A percentile compares a stretch with the other conserved stretches of the same genome.
phyloP scores from a whole-genome alignment of 1,140 invertebrate genomes.

The Cydia splendana region DNA sequence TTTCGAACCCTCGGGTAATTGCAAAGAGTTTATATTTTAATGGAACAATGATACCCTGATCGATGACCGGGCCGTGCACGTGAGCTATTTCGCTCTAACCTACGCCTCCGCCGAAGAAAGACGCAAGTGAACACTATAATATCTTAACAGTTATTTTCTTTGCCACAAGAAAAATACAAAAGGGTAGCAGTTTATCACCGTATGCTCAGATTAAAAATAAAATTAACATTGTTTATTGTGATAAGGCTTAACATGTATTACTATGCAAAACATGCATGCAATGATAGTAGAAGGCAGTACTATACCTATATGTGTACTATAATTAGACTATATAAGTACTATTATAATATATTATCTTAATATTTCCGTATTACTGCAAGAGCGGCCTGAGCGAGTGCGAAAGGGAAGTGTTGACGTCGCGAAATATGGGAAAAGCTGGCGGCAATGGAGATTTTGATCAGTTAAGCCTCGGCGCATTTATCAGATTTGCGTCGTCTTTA shows the following conservation, averaged over 20 bases:
- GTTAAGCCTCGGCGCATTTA: conserved; percentile 42
- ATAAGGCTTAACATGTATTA: conserved; percentile 29
- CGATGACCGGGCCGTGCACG: conserved; percentile 42
- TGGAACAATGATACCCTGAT: conserved; percentile 52
- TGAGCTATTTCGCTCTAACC: conserved; percentile 41
- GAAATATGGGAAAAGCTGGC: conserved; percentile 36
- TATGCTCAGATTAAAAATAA: conserved; percentile 35
- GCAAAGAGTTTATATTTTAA: conserved; percentile 50
- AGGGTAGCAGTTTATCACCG: neutral
- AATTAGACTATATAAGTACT: neutral
- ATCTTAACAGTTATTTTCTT: conserved; percentile 18
- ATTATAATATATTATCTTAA: neutral
- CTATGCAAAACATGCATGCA: neutral
- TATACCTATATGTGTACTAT: neutral
- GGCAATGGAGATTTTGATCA: conserved; percentile 51
- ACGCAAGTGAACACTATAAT: conserved; percentile 2
- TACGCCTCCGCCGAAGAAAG: neutral
- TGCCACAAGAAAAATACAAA: neutral
- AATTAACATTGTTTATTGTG: conserved; percentile 36
- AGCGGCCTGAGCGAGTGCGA: neutral
- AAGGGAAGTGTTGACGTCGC: conserved; percentile 28
- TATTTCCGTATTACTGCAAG: neutral
- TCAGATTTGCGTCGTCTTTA: conserved; percentile 24
- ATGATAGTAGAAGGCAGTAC: neutral
- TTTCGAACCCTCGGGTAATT: conserved; percentile 43